Base-by-base conservation (phyloP, 2,797 vertebrate species). In the Carduelis carduelis region DNA sequence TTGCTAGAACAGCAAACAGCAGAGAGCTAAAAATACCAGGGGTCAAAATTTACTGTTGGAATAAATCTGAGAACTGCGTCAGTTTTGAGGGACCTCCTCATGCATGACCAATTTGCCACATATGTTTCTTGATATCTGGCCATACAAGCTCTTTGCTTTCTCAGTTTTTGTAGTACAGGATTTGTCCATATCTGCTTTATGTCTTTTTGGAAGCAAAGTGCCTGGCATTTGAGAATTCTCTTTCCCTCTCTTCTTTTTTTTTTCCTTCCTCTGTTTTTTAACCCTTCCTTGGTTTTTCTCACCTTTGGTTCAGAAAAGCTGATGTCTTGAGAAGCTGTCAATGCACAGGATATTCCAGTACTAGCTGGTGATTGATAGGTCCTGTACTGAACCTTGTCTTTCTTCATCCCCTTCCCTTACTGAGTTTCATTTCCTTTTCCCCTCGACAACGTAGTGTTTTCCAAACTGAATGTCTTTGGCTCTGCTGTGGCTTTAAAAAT, bases 371-470 rank as follows among this genome's bases (percentile, higher is more conserved):
- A 96, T 90, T 87, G 94, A 96, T 96, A 83, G 64, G 53, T 66
- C 72, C 83, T 91, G 53, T 60, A 56, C 78, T 93, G 78, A 74
- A 83, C 59, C 71, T 79, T 77, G 93, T 89, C 95, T 90, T 87
- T 76, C 50, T 57, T 56, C 59, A 68, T 95, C 89, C 87, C 69
- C 59, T 97, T 98, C 93, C 96, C 30, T 96, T 96, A 87, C 92
- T 87, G 27, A 22, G 32, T 92, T 94, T 86, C 60, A 92, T 96
- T 97, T 97, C 97, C 96, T 93, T 97, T 97, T 97, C 94, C 96
- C 28, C 37, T 94, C 28, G 11, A 92, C 69, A 83, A n/a, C 9
- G 16, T 17, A 64, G 68, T 93, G 77, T 52, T 91, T 94, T 90
- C 83, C 72, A 87, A n/a, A 77, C 69, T 85, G 83, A 30, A 50